Conservation (phyloP, 2,888 invertebrate genomes). For the Dryobotodes eremita region DNA sequence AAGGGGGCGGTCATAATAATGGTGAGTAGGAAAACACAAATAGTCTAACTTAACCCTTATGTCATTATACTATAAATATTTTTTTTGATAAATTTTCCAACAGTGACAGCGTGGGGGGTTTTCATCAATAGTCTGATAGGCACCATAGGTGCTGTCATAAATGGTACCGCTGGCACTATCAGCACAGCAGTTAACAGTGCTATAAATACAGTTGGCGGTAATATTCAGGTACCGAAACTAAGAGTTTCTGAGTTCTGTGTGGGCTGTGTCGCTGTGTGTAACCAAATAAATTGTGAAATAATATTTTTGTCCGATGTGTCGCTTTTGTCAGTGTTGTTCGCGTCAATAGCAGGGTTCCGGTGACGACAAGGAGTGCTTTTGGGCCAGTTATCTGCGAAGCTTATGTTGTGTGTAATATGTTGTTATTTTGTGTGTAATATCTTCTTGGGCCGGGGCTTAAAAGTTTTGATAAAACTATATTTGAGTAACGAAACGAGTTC, state of each 20-base stretch:
- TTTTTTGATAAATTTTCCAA: slow-evolving; percentile 45
- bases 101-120: slow-evolving; percentile 83
- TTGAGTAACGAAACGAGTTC: not conserved
- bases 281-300: slow-evolving; percentile 36
- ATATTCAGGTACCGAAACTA: slow-evolving; percentile 81
- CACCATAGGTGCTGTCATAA: slow-evolving; percentile 83
- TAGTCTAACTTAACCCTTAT: not conserved
- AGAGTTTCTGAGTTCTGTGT: slow-evolving; percentile 17
- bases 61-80: not conserved
- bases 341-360: not conserved
- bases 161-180: slow-evolving; percentile 77
- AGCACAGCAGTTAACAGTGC: slow-evolving; percentile 83
- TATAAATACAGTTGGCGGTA: slow-evolving; percentile 84
- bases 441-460: not conserved
- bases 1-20: slow-evolving; percentile 50
- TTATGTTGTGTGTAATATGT: not conserved
- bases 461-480: not conserved
- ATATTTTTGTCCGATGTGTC: slow-evolving; percentile 35
- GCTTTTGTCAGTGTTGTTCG: slow-evolving; percentile 41
- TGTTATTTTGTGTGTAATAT: not conserved
- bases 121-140: slow-evolving; percentile 84
- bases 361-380: not conserved
- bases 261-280: slow-evolving; percentile 26
- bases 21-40: slow-evolving; percentile 40
- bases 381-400: not conserved